Evolutionary conservation across 2,113 vertebrate species (phyloP).

Genomic region (Gambusia holbrooki): DNA sequence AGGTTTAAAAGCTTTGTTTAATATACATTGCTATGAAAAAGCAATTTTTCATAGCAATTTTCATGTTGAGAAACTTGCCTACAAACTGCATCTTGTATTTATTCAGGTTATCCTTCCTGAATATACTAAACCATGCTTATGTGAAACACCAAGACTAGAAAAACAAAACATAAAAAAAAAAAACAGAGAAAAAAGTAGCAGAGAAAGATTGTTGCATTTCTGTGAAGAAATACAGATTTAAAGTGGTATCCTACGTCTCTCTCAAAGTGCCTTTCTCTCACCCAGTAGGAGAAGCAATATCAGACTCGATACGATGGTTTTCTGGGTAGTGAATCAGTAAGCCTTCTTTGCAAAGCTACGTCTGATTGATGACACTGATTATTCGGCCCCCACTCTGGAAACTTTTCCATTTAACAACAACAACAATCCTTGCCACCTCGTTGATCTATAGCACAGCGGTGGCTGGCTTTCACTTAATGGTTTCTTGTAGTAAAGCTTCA

Average conservation of each 20-base stretch:
- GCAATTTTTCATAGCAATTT: not conserved
- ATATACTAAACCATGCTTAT: too few relatives aligned
- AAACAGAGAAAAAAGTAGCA: not conserved
- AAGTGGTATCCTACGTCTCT: not conserved
- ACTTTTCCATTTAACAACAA: conserved; percentile 18
- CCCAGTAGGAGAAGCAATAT: conserved; percentile 2
- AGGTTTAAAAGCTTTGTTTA: too few relatives aligned
- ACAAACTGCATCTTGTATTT: too few relatives aligned
- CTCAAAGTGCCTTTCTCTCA: conserved; percentile 31
- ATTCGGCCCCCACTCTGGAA: conserved; percentile 28
- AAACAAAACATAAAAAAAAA: too few relatives aligned
- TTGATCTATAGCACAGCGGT: conserved; percentile 21
- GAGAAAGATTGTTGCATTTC: not conserved
- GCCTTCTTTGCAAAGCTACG: conserved; percentile 11
- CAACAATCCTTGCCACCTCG: not conserved
- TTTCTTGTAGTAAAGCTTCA: too few relatives aligned
- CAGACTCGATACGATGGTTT: conserved; percentile 14
- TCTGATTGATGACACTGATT: conserved; percentile 47
- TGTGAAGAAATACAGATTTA: not conserved
- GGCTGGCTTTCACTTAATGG: too few relatives aligned
- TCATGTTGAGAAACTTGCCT: too few relatives aligned
- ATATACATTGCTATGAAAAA: not conserved
- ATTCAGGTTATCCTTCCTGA: too few relatives aligned
- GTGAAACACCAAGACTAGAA: too few relatives aligned
- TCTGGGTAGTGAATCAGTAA: conserved; percentile 23